Evolutionary conservation across 2,797 vertebrate species (phyloP), one percentile per base, ranked within the genome.

Genomic region (Cyprinodon diabolis): DNA sequence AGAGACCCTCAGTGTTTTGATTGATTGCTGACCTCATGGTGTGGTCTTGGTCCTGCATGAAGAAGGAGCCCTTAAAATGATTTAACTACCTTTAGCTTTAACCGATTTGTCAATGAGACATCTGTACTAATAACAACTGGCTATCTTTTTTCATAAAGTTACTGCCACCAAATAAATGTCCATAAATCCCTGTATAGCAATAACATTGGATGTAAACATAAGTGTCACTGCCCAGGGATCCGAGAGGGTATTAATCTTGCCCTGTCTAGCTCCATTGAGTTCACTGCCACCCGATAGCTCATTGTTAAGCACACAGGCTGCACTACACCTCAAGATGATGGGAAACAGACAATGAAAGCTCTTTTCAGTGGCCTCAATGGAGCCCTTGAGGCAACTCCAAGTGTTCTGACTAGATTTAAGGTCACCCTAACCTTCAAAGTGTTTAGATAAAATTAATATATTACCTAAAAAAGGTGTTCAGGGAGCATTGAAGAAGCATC

Each of bases 401-500:
- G 66, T 21, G 37, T 68, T 10, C 48, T 68, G 49, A 40, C 17
- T 35, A 48, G 49, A 68, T 68, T 21, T 35, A 68, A 68, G 49
- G 66, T 68, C 11, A 1, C 21, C 62, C 40, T 65, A 23, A 19
- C 37, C 52, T 55, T 69, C 52, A 55, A 55, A 55, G 52, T 23
- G 14, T 69, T 56, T 37, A 15, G 4, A 14, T 43, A 56, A 56
- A 69, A 35, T 35, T 68, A 30, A 37, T 51, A 30, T 67, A 49
- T 35, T 67, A 49, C 66, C 21, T 12, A 67, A 7, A 48, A 45
- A 49, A 19, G n/a, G 48, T 37, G 30, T 52, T 37, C 19, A 52
- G 15, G 48, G 66, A 68, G 66, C 66, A 52, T 47, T 51, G 30
- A 17, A 23, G 60, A 14, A 23, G 62, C 19, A 65, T 45, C 40